phyloP scores from a whole-genome alignment of 92 coral and sea anemone species.

The Paragorgia papillata region DNA sequence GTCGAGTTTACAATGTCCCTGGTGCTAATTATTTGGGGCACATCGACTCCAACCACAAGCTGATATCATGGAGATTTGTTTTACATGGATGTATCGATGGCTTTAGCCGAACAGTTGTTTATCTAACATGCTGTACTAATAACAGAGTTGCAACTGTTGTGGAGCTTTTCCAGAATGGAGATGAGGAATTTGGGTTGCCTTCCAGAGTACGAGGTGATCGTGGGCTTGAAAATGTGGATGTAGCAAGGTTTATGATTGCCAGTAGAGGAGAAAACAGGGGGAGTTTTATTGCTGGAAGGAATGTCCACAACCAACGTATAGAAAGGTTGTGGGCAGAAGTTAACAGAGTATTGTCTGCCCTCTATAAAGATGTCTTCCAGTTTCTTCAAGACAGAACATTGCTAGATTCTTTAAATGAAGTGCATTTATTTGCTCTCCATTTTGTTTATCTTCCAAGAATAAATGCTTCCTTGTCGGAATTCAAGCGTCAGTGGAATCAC shows the following conservation, averaged over 20 bases:
- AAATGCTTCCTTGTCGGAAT: too few relatives aligned
- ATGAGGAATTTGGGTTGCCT: constrained; percentile 57
- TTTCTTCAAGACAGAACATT: constrained; percentile 25
- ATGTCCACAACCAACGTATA: constrained; percentile 60
- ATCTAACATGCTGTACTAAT: constrained; percentile 23
- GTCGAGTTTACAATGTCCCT: constrained; percentile 42
- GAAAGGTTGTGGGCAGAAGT: constrained; percentile 68
- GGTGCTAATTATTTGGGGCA: constrained; percentile 45
- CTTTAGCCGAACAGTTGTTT: constrained; percentile 39
- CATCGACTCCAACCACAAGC: constrained; percentile 41
- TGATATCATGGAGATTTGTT: constrained; percentile 40
- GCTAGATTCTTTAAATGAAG: constrained; percentile 31
- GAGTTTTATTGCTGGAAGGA: constrained; percentile 61
- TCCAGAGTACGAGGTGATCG: constrained; percentile 56
- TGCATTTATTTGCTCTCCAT: too few relatives aligned
- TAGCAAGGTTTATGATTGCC: constrained; percentile 59
- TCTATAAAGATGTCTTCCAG: constrained; percentile 34
- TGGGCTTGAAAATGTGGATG: constrained; percentile 64
- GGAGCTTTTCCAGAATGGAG: constrained; percentile 43
- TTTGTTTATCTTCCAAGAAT: too few relatives aligned
- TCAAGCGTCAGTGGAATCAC: too few relatives aligned
- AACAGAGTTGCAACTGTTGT: constrained; percentile 39
- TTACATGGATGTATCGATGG: constrained; percentile 48
- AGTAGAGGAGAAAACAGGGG: constrained; percentile 60
- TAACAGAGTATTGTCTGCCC: constrained; percentile 38